phyloP scores from a whole-genome alignment of 2,113 vertebrate genomes.

The Oncorhynchus masou region DNA sequence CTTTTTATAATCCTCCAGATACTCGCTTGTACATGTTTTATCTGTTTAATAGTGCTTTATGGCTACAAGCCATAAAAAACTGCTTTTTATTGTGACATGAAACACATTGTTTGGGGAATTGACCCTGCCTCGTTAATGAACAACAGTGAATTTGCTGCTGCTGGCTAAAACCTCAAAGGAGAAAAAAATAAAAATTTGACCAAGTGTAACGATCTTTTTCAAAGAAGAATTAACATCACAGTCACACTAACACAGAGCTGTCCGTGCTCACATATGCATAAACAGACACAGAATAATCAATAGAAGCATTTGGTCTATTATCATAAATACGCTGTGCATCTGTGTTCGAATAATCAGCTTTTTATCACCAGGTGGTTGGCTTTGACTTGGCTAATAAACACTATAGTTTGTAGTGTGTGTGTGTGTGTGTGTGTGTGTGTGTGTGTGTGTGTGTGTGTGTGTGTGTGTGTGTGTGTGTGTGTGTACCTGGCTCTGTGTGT shows the following conservation, averaged over 20 bases:
- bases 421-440: not conserved
- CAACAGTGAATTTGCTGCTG: constrained; percentile 62
- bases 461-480: not conserved
- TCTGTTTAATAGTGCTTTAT: constrained; percentile 73
- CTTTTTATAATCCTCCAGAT: constrained; percentile 70
- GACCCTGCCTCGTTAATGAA: constrained; percentile 72
- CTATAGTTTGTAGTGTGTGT: constrained; percentile 13
- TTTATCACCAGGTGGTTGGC: constrained; percentile 68
- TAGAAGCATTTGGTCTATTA: constrained; percentile 72
- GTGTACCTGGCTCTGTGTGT: constrained; percentile 11
- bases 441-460: constrained; percentile 6
- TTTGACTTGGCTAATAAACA: constrained; percentile 51
- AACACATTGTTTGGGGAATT: constrained; percentile 73
- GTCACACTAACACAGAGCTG: not conserved
- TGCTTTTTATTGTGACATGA: constrained; percentile 71
- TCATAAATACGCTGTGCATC: constrained; percentile 66
- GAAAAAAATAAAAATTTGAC: constrained; percentile 20
- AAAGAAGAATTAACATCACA: constrained; percentile 13
- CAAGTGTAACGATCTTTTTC: constrained; percentile 26
- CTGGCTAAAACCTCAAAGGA: constrained; percentile 5
- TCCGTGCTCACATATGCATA: not conserved
- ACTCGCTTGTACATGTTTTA: constrained; percentile 68
- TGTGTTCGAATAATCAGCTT: constrained; percentile 52
- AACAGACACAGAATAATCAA: constrained; percentile 57
- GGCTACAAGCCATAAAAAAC: constrained; percentile 64